Evolutionary conservation across 1,140 invertebrate genomes (phyloP).

Genomic region (Cherax quadricarinatus): DNA sequence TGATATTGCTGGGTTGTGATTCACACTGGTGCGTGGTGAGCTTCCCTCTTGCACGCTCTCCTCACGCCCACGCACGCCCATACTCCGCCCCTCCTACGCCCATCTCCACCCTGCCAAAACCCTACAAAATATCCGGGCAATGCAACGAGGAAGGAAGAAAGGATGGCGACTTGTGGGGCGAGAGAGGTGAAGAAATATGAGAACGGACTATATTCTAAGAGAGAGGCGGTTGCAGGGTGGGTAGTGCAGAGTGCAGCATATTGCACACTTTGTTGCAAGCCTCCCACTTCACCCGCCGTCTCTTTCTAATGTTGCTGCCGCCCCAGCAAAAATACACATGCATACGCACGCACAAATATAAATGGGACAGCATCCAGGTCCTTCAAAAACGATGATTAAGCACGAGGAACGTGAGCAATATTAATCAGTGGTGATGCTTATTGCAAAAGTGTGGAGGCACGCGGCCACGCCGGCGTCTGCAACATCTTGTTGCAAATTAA

Average conservation of each 20-base stretch:
- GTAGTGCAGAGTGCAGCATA: conserved; percentile 14
- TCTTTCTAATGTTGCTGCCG: conserved; percentile 28
- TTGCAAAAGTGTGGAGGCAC: background rate
- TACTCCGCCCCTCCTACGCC: background rate
- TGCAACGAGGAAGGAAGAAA: background rate
- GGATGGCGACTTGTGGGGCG: background rate
- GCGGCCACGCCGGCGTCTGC: background rate
- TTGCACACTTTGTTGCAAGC: conserved; percentile 40
- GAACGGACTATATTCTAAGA: background rate
- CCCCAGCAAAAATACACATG: background rate
- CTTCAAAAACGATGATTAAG: background rate
- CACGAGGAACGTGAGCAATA: background rate
- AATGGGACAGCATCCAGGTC: background rate
- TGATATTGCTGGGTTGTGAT: background rate
- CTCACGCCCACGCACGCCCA: background rate
- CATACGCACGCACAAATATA: background rate
- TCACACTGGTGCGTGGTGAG: background rate
- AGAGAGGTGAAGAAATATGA: conserved; percentile 17
- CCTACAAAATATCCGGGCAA: background rate
- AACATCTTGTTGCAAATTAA: conserved; percentile 11
- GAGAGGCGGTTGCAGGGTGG: background rate
- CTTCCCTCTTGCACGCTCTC: background rate
- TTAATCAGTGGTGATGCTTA: background rate
- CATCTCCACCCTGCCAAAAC: background rate
- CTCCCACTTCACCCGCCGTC: conserved; percentile 18